Evolutionary conservation across 2,797 vertebrate species (phyloP).

Genomic region (Artibeus lituratus): DNA sequence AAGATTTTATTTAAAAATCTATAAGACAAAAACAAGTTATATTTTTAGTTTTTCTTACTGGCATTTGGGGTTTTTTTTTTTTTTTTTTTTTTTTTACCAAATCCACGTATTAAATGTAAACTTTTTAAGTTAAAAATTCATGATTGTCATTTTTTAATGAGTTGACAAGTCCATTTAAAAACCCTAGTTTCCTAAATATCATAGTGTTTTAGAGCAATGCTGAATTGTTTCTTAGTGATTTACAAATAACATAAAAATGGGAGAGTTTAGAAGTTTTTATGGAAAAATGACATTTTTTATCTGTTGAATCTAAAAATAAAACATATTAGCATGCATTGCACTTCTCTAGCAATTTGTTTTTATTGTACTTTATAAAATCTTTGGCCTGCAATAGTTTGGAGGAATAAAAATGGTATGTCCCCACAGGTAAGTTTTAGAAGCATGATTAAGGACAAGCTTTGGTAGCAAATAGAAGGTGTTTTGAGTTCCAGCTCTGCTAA

Average conservation of each 20-base stretch:
- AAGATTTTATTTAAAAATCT: neutral
- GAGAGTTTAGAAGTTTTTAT: neutral
- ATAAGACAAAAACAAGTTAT: neutral
- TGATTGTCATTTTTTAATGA: neutral
- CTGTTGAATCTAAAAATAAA: constrained; percentile 8
- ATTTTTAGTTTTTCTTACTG: neutral
- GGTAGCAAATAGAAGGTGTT: neutral
- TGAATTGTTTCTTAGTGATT: neutral
- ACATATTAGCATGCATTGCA: neutral
- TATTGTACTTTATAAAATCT: neutral
- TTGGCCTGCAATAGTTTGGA: neutral
- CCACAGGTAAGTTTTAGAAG: neutral
- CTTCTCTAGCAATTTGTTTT: neutral
- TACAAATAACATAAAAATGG: neutral
- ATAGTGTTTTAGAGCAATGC: neutral
- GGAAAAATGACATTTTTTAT: neutral
- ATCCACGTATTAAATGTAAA: neutral
- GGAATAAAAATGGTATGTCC: neutral
- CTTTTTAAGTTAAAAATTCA: neutral
- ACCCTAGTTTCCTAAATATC: neutral
- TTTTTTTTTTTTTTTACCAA: neutral
- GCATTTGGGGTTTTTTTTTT: neutral
- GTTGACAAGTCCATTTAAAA: neutral
- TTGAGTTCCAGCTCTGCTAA: neutral
- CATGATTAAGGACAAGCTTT: neutral